A percentile compares a stretch with the other conserved stretches of the same genome.
These are phyloP conservation scores for Branchinecta sandiegonensis DNA, from an alignment of 2,888 invertebrate species.

Conservation along the genomic window DNA sequence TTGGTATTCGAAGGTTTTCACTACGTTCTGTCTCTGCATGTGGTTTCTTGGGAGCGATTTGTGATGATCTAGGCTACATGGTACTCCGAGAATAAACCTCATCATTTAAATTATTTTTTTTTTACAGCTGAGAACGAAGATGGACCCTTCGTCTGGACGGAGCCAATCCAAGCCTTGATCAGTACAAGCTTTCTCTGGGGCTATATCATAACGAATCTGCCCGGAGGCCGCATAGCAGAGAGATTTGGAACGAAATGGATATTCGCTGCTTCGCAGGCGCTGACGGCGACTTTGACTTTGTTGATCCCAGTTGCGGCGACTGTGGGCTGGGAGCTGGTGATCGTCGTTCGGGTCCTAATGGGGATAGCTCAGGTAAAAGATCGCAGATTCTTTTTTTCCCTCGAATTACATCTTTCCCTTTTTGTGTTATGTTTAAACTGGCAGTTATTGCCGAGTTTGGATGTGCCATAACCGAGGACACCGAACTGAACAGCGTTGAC, in stretches of 20 bases:
- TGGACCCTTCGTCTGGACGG: slow-evolving; percentile 33
- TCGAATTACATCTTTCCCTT: background rate
- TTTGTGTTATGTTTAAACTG: no score
- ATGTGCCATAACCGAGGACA: no score
- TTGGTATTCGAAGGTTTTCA: no score
- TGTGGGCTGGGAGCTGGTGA: slow-evolving; percentile 26
- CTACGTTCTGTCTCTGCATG: no score
- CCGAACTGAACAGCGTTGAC: no score
- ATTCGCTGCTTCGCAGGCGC: slow-evolving; percentile 30
- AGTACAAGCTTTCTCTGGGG: slow-evolving; percentile 34
- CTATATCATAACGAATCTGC: slow-evolving; percentile 34
- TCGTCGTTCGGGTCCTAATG: slow-evolving; percentile 31
- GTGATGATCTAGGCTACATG: no score
- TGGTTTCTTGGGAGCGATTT: no score
- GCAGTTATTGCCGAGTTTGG: no score
- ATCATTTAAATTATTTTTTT: background rate
- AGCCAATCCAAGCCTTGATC: slow-evolving; percentile 32
- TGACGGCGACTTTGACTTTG: slow-evolving; percentile 33
- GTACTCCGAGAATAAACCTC: no score
- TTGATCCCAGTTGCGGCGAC: slow-evolving; percentile 33
- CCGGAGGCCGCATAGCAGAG: slow-evolving; percentile 36
- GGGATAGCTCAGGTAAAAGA: slow-evolving; percentile 32
- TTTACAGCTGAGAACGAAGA: slow-evolving; percentile 17
- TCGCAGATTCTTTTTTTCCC: no score
- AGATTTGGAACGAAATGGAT: slow-evolving; percentile 37